Evolutionary conservation across 2,113 vertebrate species (phyloP).

Genomic region (Protobothrops flavoviridis): DNA sequence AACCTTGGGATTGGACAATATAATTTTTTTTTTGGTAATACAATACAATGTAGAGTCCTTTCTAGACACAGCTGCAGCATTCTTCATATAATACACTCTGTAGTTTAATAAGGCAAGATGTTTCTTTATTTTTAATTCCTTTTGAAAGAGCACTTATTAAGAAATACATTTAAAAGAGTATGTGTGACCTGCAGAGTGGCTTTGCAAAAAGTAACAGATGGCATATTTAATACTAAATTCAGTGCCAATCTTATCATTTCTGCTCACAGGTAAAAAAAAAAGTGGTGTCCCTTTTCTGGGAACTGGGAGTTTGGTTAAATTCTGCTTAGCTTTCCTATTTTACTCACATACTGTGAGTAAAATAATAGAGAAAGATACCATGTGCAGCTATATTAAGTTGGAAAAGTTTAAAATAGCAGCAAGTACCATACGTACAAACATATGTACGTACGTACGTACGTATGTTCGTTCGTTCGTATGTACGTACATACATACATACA

Average conservation of each 20-base stretch:
- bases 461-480: too few relatives aligned
- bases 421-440: background rate
- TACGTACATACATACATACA: background rate
- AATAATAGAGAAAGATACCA: background rate
- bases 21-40: background rate
- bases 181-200: background rate
- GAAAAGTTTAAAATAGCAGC: constrained; percentile 4
- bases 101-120: constrained; percentile 55
- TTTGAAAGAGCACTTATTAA: background rate
- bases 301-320: background rate
- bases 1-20: background rate
- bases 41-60: fast-evolving
- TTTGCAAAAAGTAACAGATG: background rate
- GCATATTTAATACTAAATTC: fast-evolving
- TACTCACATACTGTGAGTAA: fast-evolving
- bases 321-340: background rate
- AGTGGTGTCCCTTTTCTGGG: fast-evolving
- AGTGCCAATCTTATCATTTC: background rate
- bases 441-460: background rate
- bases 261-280: background rate
- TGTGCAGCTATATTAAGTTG: background rate
- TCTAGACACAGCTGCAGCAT: background rate
- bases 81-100: constrained; percentile 16
- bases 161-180: background rate
- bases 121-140: constrained; percentile 15